Conservation (phyloP, 2,113 vertebrate genomes). For the Smithornis capensis region DNA sequence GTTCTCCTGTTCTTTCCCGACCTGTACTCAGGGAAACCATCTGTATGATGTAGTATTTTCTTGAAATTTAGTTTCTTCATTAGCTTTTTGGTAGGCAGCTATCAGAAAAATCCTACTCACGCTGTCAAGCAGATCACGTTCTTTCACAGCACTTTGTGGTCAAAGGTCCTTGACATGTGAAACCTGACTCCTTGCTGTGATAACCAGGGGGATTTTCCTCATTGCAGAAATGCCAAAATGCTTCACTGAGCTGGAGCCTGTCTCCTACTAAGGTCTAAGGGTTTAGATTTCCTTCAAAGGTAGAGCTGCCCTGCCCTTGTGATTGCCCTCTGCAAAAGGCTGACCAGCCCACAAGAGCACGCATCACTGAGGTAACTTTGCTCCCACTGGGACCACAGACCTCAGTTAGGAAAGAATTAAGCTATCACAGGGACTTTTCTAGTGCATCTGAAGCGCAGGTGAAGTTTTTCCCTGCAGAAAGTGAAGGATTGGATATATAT, state of each 20-base stretch:
- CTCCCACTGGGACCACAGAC: neutral
- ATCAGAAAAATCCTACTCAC: neutral
- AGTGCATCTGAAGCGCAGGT: neutral
- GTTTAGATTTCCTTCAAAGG: neutral
- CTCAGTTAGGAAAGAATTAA: neutral
- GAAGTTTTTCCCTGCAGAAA: neutral
- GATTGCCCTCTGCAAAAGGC: neutral
- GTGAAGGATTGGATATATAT: neutral
- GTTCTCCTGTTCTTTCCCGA: neutral
- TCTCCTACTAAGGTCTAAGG: neutral
- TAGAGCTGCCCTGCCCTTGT: neutral
- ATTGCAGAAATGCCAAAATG: neutral
- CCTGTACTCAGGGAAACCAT: neutral
- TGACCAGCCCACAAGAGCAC: neutral
- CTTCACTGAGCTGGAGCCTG: neutral
- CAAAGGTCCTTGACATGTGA: neutral
- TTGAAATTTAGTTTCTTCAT: neutral
- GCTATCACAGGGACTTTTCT: neutral
- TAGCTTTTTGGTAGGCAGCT: neutral
- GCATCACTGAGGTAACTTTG: neutral
- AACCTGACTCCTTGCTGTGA: neutral
- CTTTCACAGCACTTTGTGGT: neutral
- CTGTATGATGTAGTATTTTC: neutral
- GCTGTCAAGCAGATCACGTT: neutral
- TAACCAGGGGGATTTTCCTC: neutral